Evolutionary conservation across 2,888 invertebrate species (phyloP).

Genomic region (Tetropium fuscum): DNA sequence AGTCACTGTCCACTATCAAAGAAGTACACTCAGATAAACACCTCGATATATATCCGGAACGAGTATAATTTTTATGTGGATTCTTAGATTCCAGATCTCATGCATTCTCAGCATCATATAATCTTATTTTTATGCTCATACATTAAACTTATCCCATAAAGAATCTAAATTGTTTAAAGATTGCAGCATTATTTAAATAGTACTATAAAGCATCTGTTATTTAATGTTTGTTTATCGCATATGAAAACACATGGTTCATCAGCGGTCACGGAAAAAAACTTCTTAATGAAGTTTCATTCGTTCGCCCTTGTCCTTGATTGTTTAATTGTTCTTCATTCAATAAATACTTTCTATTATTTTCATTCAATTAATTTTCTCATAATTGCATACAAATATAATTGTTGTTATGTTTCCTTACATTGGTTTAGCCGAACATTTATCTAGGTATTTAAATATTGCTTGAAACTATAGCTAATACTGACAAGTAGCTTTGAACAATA

Average conservation of each 20-base stretch:
- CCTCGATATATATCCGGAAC: constrained; percentile 2
- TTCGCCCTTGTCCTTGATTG: neutral
- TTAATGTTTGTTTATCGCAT: constrained; percentile 3
- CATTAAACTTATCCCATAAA: constrained; percentile 25
- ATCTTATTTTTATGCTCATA: constrained; percentile 22
- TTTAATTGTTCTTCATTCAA: neutral
- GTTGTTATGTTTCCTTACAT: no score
- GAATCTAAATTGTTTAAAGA: constrained; percentile 20
- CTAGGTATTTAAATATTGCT: no score
- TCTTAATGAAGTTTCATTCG: neutral
- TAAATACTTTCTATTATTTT: neutral
- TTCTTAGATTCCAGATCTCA: constrained; percentile 19
- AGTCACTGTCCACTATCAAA: constrained; percentile 35
- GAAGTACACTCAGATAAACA: neutral
- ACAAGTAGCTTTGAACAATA: no score
- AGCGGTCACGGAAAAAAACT: neutral
- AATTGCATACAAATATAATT: no score
- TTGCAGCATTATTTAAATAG: constrained; percentile 1
- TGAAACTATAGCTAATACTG: no score
- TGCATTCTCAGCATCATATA: neutral
- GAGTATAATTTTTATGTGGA: neutral
- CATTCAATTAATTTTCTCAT: neutral
- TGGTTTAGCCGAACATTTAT: no score
- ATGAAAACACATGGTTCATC: neutral
- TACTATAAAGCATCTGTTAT: neutral